Evolutionary conservation across 2,113 vertebrate species (phyloP).

Genomic region (Rhinolophus sinicus): DNA sequence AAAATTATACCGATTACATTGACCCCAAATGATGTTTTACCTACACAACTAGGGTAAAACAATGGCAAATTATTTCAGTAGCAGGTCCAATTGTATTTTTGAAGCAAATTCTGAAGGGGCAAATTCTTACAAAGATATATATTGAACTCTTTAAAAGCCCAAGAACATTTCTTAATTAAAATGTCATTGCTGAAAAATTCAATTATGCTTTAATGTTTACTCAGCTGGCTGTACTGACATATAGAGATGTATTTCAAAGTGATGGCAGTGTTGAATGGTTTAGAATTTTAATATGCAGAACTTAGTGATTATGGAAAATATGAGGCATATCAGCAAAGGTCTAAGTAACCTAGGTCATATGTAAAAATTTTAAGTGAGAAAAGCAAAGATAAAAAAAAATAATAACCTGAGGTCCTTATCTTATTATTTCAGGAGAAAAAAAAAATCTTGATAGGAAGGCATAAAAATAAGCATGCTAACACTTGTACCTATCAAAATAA

Average conservation of each 20-base stretch:
- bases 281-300: slow-evolving; percentile 71
- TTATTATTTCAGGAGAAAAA: background rate
- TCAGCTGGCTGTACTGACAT: slow-evolving; percentile 73
- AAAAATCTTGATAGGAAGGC: background rate
- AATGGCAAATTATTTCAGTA: background rate
- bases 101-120: background rate
- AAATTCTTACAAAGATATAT: slow-evolving; percentile 59
- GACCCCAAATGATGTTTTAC: background rate
- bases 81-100: slow-evolving; percentile 25
- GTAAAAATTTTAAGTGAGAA: slow-evolving; percentile 37
- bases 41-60: background rate
- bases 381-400: background rate
- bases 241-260: slow-evolving; percentile 75
- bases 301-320: slow-evolving; percentile 65
- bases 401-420: background rate
- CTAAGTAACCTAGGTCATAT: slow-evolving; percentile 23
- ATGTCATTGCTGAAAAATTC: slow-evolving; percentile 80
- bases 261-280: slow-evolving; percentile 48
- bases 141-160: slow-evolving; percentile 69
- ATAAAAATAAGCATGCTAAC: background rate
- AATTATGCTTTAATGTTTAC: slow-evolving; percentile 79
- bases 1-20: background rate
- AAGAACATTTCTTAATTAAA: slow-evolving; percentile 81
- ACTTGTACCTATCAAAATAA: background rate
- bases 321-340: slow-evolving; percentile 20